These are phyloP conservation scores for Dryoscopus gambensis DNA, from an alignment of 2,113 vertebrate species.

Conservation along the genomic window DNA sequence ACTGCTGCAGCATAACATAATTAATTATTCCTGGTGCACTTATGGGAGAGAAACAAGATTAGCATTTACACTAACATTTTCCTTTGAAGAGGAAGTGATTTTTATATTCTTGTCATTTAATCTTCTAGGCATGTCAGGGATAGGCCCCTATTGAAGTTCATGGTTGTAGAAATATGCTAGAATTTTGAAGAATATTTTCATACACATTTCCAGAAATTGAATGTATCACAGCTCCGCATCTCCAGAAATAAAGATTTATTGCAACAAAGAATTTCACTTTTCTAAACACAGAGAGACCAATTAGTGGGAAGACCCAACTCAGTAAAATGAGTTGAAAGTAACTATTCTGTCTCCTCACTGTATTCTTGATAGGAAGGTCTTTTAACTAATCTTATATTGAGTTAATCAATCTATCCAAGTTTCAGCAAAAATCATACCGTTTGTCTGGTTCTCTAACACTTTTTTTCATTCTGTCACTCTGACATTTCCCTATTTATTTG, in stretches of 20 bases:
- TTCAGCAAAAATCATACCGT: background rate
- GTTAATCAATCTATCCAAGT: background rate
- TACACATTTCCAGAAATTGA: background rate
- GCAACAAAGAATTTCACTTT: background rate
- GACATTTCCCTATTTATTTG: background rate
- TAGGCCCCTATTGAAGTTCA: background rate
- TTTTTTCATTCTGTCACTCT: background rate
- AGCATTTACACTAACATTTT: background rate
- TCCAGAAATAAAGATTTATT: background rate
- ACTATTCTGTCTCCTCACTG: background rate
- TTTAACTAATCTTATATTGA: background rate
- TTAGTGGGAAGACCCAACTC: background rate
- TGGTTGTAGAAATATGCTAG: background rate
- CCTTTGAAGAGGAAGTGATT: background rate
- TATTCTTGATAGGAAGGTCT: background rate
- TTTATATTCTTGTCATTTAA: background rate
- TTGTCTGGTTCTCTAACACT: background rate
- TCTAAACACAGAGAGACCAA: background rate
- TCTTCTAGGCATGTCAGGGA: background rate
- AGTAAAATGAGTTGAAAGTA: background rate
- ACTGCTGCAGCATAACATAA: background rate
- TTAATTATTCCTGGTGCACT: background rate
- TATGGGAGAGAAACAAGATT: background rate
- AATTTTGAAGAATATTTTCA: background rate
- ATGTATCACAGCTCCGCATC: background rate